A percentile compares a stretch with the other conserved stretches of the same genome.
These are phyloP conservation scores for Falco punctatus DNA, from an alignment of 2,113 vertebrate species.

Conservation along the genomic window DNA sequence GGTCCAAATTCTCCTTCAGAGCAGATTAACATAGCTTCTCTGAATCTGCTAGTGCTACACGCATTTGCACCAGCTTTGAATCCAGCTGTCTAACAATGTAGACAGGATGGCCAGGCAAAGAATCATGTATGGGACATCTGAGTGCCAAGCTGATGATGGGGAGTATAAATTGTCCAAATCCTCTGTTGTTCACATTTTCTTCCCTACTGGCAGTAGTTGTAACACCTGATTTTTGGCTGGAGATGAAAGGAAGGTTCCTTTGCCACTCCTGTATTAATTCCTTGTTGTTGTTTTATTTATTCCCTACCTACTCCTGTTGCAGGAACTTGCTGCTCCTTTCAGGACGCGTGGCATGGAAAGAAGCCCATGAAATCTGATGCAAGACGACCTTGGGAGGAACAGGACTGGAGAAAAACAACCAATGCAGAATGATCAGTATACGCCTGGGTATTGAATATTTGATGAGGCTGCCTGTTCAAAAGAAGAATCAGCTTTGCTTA, in stretches of 20 bases:
- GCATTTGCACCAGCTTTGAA: background rate
- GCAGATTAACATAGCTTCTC: background rate
- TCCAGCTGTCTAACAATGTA: background rate
- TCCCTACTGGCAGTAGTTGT: background rate
- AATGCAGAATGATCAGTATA: background rate
- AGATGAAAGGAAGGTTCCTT: background rate
- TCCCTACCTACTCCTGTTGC: background rate
- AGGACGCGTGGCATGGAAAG: background rate
- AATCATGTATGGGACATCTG: background rate
- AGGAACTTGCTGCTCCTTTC: background rate
- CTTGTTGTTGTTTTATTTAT: background rate
- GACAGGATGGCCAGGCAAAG: background rate
- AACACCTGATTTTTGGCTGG: background rate
- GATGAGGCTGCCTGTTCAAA: constrained; percentile 16
- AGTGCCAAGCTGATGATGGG: background rate
- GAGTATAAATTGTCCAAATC: background rate
- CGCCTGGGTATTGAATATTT: background rate
- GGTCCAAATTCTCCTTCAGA: background rate
- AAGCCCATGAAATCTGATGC: background rate
- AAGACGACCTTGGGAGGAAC: background rate
- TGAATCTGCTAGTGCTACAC: background rate
- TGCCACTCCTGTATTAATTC: background rate
- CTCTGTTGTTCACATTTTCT: background rate
- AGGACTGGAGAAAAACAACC: background rate
- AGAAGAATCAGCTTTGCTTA: constrained; percentile 39